A percentile compares a stretch with the other conserved stretches of the same genome.
These are phyloP conservation scores for Drosophila nr. perissopoda DNA, from an alignment of 2,888 invertebrate genomes.

Conservation along the genomic window DNA sequence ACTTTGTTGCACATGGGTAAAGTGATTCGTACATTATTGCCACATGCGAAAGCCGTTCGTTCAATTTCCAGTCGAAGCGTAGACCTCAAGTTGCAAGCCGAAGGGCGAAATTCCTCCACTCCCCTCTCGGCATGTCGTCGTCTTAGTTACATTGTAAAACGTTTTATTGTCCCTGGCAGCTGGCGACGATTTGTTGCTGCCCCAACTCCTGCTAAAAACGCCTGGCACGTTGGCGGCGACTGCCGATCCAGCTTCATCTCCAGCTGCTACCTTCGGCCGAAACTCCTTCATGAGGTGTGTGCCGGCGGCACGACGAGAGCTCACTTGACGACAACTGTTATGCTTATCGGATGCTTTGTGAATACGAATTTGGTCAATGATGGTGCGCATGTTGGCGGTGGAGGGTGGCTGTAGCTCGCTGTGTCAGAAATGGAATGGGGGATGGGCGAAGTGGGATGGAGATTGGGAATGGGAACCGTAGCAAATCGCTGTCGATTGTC, in stretches of 20 bases:
- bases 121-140: constrained; percentile 58
- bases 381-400: not conserved
- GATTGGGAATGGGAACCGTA: constrained; percentile 18
- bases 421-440: not conserved
- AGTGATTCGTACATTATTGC: constrained; percentile 69
- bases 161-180: constrained; percentile 73
- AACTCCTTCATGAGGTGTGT: constrained; percentile 32
- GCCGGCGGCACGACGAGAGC: constrained; percentile 63
- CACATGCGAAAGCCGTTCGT: constrained; percentile 52
- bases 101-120: not conserved
- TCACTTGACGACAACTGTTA: constrained; percentile 76
- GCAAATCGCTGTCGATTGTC: constrained; percentile 72
- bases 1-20: constrained; percentile 55
- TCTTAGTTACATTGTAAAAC: constrained; percentile 78
- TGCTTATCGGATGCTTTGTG: constrained; percentile 80
- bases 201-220: not conserved
- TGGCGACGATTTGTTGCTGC: constrained; percentile 76
- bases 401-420: not conserved
- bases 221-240: not conserved
- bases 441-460: not conserved
- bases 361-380: constrained; percentile 71
- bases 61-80: constrained; percentile 13
- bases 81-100: constrained; percentile 4
- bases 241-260: constrained; percentile 5
- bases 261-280: constrained; percentile 1